These are phyloP conservation scores for Sycobia sp. DNA, from an alignment of 1,140 invertebrate species.

Conservation along the genomic window DNA sequence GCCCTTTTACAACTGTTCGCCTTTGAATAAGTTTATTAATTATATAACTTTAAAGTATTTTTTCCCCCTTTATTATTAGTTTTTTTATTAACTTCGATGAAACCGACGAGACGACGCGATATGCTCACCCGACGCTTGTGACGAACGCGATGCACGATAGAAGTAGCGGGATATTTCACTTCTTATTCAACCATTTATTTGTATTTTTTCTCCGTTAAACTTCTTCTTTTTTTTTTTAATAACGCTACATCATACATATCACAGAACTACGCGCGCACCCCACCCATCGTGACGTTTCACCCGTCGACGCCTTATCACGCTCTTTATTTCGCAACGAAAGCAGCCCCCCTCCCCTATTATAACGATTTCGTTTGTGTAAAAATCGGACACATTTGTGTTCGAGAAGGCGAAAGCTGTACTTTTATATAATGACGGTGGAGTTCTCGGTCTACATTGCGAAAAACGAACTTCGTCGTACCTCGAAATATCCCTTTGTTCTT, in stretches of 20 bases:
- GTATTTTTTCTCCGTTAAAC: constrained; percentile 18
- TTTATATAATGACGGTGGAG: no score
- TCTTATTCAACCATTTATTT: constrained; percentile 14
- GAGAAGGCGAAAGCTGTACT: no score
- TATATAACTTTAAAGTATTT: no score
- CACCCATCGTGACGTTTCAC: constrained; percentile 35
- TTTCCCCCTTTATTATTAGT: constrained; percentile 19
- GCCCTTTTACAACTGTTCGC: constrained; percentile 5
- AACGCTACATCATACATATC: constrained; percentile 63
- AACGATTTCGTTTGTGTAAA: no score
- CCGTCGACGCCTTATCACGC: constrained; percentile 1
- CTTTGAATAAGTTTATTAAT: no score
- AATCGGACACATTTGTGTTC: no score
- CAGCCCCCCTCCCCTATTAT: no score
- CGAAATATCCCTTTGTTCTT: no score
- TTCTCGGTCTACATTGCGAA: no score
- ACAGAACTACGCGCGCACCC: constrained; percentile 61
- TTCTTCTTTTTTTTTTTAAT: constrained; percentile 43
- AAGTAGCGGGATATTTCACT: constrained; percentile 48
- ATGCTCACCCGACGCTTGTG: constrained; percentile 25
- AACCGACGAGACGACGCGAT: constrained; percentile 28
- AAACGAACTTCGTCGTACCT: no score
- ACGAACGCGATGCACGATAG: constrained; percentile 50
- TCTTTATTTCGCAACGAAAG: no score
- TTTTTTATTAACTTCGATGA: constrained; percentile 26